Conservation (phyloP, 35 echinoderm and acorn worm genomes). For the Acanthaster planci region DNA sequence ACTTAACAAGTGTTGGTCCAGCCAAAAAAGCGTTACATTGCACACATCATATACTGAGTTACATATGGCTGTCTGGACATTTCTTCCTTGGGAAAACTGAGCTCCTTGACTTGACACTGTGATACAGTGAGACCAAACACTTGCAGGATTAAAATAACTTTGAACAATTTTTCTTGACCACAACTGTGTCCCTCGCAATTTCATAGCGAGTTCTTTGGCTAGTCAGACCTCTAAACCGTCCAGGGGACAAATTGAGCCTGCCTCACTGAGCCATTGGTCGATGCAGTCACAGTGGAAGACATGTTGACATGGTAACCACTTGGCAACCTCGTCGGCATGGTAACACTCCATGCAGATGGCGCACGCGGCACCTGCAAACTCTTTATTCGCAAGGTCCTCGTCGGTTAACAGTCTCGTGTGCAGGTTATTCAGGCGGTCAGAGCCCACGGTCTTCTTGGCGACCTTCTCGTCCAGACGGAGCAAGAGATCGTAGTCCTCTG, state of each 20-base stretch:
- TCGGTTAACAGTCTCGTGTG: conserved; percentile 15
- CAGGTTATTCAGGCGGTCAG: conserved; percentile 36
- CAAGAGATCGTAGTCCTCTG: conserved; percentile 88
- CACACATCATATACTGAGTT: no score
- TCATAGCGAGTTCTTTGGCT: no score
- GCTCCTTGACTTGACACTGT: no score
- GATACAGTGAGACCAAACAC: no score
- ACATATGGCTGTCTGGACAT: no score
- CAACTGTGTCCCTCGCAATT: no score
- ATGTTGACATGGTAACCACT: conserved; percentile 70
- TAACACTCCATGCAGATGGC: conserved; percentile 81
- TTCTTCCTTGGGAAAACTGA: no score
- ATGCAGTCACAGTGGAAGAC: conserved; percentile 68
- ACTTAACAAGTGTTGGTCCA: no score
- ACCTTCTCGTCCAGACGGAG: conserved; percentile 71
- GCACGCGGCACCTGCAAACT: conserved; percentile 49
- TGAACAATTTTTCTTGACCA: no score
- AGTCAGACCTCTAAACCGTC: conserved; percentile 71
- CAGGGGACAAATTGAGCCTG: conserved; percentile 57
- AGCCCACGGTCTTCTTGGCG: conserved; percentile 62
- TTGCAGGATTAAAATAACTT: no score
- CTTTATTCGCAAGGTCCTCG: not conserved
- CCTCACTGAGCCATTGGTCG: conserved; percentile 63
- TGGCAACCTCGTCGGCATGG: conserved; percentile 45
- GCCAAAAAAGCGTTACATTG: no score